Base-by-base conservation (phyloP, 2,888 invertebrate genomes). In the Brenthis hecate region DNA sequence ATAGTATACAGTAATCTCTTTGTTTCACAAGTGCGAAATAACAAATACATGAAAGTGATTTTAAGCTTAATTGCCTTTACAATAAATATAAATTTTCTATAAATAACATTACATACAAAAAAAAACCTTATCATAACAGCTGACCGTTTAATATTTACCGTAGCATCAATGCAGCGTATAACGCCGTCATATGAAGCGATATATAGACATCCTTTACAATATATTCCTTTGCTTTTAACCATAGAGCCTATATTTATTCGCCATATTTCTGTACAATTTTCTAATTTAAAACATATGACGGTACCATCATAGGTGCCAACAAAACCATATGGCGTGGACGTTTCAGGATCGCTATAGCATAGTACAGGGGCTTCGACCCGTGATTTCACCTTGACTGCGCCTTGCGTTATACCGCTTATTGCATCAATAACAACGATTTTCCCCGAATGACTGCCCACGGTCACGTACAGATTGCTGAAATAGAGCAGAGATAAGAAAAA, bases 221-320 rank as follows among this genome's bases (percentile, higher is more conserved):
- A 83, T 0, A 82, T 81, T 0, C 86, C 89, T 80, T 89, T 90
- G 80, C 95, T 94, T 87, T 96, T 97, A 14, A 97, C 93, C 86
- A 94, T 94, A 55, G 94, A 93, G 1, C 85, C 88, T 5, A 96
- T 94, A 77, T 91, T 84, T 74, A 92, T 94, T 73, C 87, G 91
- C 96, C 97, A 97, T 54, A 89, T 69, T 61, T 94, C 91, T 50
- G 83, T 75, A 61, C 95, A 95, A 66, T 84, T 88, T 43, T 87
- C 82, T 3, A 94, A 80, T 58, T 93, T 80, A 71, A 97, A 89
- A 74, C 95, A 95, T 74, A 97, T 95, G 1, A 98, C 82, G 14
- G 90, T 90, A 6, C 96, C 95, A 86, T 97, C 95, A 83, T 97
- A 96, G 71, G 97, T 95, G 19, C 97, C 97, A 23, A 97, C 95